Conservation (phyloP, 1,140 invertebrate genomes). For the Pissodes strobi region DNA sequence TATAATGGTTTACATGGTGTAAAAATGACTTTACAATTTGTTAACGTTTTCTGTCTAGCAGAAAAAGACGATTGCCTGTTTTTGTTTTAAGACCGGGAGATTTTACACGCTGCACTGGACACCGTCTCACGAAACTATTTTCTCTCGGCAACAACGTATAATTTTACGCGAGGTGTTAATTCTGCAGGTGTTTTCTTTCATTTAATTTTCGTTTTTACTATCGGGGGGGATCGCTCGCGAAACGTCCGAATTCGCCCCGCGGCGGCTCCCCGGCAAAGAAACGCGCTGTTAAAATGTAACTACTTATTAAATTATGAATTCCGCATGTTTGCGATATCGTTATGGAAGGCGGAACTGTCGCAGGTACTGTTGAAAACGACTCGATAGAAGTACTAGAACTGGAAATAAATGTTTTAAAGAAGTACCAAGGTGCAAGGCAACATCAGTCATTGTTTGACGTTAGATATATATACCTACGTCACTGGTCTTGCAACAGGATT, state of each 20-base stretch:
- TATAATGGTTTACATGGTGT: conserved; percentile 14
- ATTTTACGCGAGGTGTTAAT: conserved; percentile 5
- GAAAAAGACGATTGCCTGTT: conserved; percentile 5
- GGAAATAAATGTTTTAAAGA: no score
- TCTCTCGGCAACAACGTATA: conserved; percentile 1
- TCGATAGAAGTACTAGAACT: no score
- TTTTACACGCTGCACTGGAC: conserved; percentile 15
- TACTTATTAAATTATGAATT: no score
- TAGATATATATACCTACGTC: no score
- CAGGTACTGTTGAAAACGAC: no score
- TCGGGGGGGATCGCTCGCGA: background rate
- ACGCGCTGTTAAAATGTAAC: no score
- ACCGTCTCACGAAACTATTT: background rate
- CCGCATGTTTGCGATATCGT: no score
- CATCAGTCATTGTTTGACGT: no score
- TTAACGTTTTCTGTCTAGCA: conserved; percentile 15
- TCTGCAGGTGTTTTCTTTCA: conserved; percentile 4
- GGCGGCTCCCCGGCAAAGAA: no score
- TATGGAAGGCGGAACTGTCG: no score
- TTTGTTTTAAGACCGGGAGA: conserved; percentile 6
- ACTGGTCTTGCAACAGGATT: no score
- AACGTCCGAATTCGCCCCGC: background rate
- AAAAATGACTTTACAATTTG: conserved; percentile 12
- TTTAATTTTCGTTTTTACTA: background rate
- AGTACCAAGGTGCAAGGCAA: no score